Percentiles rank a stretch among this genome's conserved stretches.
phyloP scores from a whole-genome alignment of 2,888 invertebrate genomes.

The Sarcophaga rosellei region DNA sequence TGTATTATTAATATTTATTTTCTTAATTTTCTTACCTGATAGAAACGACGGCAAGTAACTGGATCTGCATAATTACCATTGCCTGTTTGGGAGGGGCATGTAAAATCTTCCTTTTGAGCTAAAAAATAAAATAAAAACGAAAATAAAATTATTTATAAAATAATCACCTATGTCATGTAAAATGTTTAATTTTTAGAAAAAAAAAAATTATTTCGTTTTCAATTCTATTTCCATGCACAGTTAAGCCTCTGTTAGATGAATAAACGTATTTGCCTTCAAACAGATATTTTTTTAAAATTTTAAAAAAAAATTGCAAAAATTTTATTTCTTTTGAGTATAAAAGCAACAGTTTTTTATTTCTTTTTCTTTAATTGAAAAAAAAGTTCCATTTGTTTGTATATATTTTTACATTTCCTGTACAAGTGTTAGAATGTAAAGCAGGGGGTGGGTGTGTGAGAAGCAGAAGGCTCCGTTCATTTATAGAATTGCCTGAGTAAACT shows the following conservation, averaged over 20 bases:
- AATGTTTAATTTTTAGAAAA: neutral
- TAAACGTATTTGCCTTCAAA: neutral
- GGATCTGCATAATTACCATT: constrained; percentile 96
- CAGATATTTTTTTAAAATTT: neutral
- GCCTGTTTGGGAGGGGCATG: constrained; percentile 91
- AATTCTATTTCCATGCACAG: neutral
- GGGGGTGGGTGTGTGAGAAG: neutral
- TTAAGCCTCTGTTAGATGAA: neutral
- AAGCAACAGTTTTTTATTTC: neutral
- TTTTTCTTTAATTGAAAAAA: neutral
- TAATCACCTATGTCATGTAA: too few species aligned
- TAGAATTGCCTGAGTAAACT: neutral
- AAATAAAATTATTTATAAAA: constrained; percentile 17
- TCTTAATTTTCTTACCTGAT: constrained; percentile 85
- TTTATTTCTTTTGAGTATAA: neutral
- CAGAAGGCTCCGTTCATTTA: neutral
- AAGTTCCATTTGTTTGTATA: constrained; percentile 23
- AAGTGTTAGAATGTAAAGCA: neutral
- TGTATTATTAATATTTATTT: too few species aligned
- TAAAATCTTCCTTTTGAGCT: constrained; percentile 84
- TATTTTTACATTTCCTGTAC: constrained; percentile 52
- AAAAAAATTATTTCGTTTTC: constrained; percentile 31
- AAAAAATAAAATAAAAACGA: constrained; percentile 44
- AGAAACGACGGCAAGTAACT: constrained; percentile 92
- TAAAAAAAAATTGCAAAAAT: neutral